Base-by-base conservation (phyloP, 2,797 vertebrate genomes). In the Glyptemys insculpta region DNA sequence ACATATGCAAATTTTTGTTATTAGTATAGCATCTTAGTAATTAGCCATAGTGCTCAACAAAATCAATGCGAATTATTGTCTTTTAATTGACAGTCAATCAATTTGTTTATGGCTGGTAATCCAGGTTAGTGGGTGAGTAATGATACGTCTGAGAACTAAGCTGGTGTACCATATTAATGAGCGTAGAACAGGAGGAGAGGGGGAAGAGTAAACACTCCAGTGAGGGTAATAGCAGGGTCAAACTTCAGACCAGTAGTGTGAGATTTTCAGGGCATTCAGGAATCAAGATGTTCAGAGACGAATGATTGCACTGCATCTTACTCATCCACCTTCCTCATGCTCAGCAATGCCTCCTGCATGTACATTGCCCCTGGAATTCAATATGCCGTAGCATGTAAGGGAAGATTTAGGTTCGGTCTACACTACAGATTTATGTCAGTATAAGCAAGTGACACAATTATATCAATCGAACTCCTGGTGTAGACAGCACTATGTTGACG, bases 261-360 rank as follows among this genome's bases (percentile, higher is more conserved):
- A 25, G 76, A 4, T 49, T 27, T n/a, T 44, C 47, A 25, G 6
- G 1, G 0, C n/a, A 78, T 56, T 50, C 14, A 14, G 16, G 72
- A 37, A 9, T 9, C 80, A 12, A 76, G 79, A 11, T 9, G 5
- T 25, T 25, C 19, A 12, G 68, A 44, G 19, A 74, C 27, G n/a
- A 65, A 65, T 23, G 19, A 50, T 44, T 57, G 19, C 2, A 2
- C 9, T 0, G 0, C 25, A 21, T 49, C 68, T 53, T 86, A n/a
- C 1, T 44, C 19, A 41, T 41, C 68, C 25, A 21, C 41, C 80
- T 57, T 86, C n/a, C 1, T 91, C 4, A 21, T 1, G 0, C 59
- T 74, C 72, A 52, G 16, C 49, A 52, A 37, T 6, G 52, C 3
- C 56, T 57, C 1, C 8, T 21, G 78, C 57, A 5, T 0, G 0